A percentile compares a stretch with the other conserved stretches of the same genome.
These are phyloP conservation scores for Solenodon paradoxus DNA, from an alignment of 2,113 vertebrate genomes.

Conservation along the genomic window DNA sequence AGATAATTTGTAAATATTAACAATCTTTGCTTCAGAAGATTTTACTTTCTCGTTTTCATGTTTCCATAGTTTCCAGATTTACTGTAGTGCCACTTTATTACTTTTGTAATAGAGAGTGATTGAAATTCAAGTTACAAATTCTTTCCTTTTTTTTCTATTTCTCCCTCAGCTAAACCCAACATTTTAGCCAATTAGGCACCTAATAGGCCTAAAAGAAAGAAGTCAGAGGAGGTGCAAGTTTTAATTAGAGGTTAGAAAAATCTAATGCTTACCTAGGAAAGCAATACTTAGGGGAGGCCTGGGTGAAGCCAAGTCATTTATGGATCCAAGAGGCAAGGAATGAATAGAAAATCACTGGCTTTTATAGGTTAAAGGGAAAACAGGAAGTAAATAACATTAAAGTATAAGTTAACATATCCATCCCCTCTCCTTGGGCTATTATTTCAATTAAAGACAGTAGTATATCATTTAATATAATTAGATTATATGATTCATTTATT, in stretches of 20 bases:
- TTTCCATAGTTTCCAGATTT: neutral
- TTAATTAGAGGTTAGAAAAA: slow-evolving; percentile 36
- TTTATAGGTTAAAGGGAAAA: neutral
- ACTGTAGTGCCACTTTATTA: neutral
- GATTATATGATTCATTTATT: neutral
- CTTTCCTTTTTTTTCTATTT: neutral
- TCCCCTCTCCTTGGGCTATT: neutral
- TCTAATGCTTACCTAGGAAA: neutral
- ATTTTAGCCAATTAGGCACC: slow-evolving; percentile 32
- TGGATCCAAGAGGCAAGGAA: neutral
- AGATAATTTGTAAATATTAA: neutral
- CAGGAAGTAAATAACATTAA: neutral
- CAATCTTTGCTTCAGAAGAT: neutral
- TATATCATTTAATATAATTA: neutral
- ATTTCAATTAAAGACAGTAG: neutral
- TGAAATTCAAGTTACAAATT: neutral
- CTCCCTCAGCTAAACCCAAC: slow-evolving; percentile 3
- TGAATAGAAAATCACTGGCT: neutral
- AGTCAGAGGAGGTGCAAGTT: slow-evolving; percentile 8
- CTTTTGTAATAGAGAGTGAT: slow-evolving; percentile 18
- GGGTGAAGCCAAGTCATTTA: neutral
- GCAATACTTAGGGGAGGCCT: neutral
- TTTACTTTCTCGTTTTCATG: neutral
- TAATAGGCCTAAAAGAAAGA: neutral
- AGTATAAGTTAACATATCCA: neutral